Base-by-base conservation (phyloP, 2,888 invertebrate species). In the Xestia xanthographa region DNA sequence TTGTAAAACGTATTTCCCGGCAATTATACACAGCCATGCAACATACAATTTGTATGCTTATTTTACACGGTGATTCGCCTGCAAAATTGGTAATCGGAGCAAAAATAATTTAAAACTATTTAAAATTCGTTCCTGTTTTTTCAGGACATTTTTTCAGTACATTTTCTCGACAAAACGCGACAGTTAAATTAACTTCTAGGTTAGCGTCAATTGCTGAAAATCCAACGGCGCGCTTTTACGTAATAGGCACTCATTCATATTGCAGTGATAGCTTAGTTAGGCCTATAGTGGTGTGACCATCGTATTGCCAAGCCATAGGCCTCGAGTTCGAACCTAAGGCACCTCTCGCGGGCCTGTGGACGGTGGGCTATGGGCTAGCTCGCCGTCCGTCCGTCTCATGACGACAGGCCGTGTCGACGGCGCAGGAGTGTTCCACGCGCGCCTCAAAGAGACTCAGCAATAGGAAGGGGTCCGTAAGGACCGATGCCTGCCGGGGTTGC, bases 41-140 rank as follows among this genome's bases (percentile, higher is more conserved):
- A 80, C 53, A 82, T 68, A 26, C 38, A 75, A 84, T 82, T 75
- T 50, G 12, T 60, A 71, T 48, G 85, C 66, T 65, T 75, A 83
- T 79, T 84, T 83, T 26, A 50, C 62, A 50, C 56, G 8, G n/a
- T 29, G 58, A 53, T 60, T 60, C 4, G 29, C 26, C 20, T 38
- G 34, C 43, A n/a, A 17, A 66, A 66, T 1, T 56, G 0, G 5
- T 43, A 45, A 50, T n/a, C 43, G 9, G 4, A 48, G 56, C 41
- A 71, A 66, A 78, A 83, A 66, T 6, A n/a, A 56, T 38, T 11
- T 14, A 53, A 43, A 29, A 56, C 6, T 66, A 8, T 60, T 60
- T 12, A 0, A 6, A 41, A 48, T 8, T 45, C 17, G 3, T 60
- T 41, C 12, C 0, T 5, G n/a, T 43, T 50, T 53, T 53, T n/a